Base-by-base conservation (phyloP, 2,888 invertebrate species). In the Smittia aterrima region DNA sequence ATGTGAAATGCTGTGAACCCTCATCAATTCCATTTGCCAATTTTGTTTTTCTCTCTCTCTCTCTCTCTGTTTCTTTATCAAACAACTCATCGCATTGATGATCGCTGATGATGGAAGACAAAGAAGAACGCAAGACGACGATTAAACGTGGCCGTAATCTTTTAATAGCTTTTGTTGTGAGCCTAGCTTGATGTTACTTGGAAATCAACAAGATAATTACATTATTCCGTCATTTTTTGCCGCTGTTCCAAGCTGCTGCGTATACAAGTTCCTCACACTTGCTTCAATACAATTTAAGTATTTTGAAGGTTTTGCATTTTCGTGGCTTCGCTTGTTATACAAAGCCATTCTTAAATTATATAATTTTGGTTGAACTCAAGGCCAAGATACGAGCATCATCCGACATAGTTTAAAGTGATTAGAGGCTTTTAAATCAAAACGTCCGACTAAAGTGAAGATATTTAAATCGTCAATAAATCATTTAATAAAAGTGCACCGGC, bases 1-100 rank as follows among this genome's bases (percentile, higher is more conserved):
- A 20, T 66, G 40, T 20, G 18, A 9, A 40, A 41, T 67, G 25
- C 53, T 47, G 18, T n/a, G 47, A 70, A 54, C 70, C 70, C 67
- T 67, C 67, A 67, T 67, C 67, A 67, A 67, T 67, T 67, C n/a
- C 32, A 40, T 40, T 67, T 38, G 38, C 66, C 38, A 40, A 38
- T 38, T 32, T 6, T 32, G 3, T 32, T 32, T 32, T 32, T 9
- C 9, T 32, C 32, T 3, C 32, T 32, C 32, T 32, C 32, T n/a
- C n/a, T 32, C 9, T 32, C 9, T 9, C 9, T 32, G 4, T 3
- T 9, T 32, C 32, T 32, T 9, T 40, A 67, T 67, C 40, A 67
- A 18, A 67, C 67, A 40, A 38, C 27, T 67, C 38, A 67, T 67
- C 40, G n/a, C 27, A 27, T 2, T 13, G 47, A 4, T 47, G 18